Evolutionary conservation across 2,888 invertebrate genomes (phyloP).

Genomic region (Thymelicus sylvestris): DNA sequence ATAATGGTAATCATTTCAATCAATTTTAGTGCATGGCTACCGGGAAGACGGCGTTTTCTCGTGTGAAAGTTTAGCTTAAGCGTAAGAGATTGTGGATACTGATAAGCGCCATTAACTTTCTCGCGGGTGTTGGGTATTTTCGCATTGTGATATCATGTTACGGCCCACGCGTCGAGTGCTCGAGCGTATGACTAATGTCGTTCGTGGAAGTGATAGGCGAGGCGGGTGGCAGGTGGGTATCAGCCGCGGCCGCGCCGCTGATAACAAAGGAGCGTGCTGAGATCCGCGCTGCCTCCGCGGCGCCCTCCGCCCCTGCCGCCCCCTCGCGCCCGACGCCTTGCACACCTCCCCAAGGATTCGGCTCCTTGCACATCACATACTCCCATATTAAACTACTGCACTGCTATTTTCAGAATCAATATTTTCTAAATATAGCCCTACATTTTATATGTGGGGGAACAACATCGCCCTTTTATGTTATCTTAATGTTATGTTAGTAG

Average conservation of each 20-base stretch:
- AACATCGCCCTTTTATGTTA: slow-evolving; percentile 59
- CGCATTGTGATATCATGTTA: slow-evolving; percentile 86
- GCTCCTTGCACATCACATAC: slow-evolving; percentile 48
- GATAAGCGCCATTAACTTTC: slow-evolving; percentile 86
- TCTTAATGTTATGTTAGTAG: slow-evolving; percentile 40
- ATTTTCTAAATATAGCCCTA: slow-evolving; percentile 80
- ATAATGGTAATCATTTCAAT: slow-evolving; percentile 87
- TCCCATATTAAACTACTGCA: slow-evolving; percentile 56
- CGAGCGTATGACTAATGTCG: slow-evolving; percentile 82
- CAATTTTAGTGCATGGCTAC: slow-evolving; percentile 55
- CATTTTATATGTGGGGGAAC: slow-evolving; percentile 74
- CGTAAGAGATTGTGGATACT: slow-evolving; percentile 84
- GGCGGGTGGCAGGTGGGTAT: slow-evolving; percentile 69
- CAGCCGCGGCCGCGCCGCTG: slow-evolving; percentile 65
- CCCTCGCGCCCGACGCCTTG: slow-evolving; percentile 25
- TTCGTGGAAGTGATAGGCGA: slow-evolving; percentile 82
- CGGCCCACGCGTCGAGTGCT: slow-evolving; percentile 83
- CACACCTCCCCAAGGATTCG: slow-evolving; percentile 24
- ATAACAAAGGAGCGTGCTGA: slow-evolving; percentile 79
- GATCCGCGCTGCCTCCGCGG: slow-evolving; percentile 41
- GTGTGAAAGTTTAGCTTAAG: slow-evolving; percentile 84
- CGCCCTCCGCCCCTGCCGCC: slow-evolving; percentile 35
- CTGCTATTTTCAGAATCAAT: slow-evolving; percentile 80
- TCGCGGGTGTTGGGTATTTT: slow-evolving; percentile 86
- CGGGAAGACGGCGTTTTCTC: slow-evolving; percentile 72